Percentiles rank a stretch among this genome's conserved stretches.
phyloP scores from a whole-genome alignment of 2,113 vertebrate genomes.

The Odobenus rosmarus region DNA sequence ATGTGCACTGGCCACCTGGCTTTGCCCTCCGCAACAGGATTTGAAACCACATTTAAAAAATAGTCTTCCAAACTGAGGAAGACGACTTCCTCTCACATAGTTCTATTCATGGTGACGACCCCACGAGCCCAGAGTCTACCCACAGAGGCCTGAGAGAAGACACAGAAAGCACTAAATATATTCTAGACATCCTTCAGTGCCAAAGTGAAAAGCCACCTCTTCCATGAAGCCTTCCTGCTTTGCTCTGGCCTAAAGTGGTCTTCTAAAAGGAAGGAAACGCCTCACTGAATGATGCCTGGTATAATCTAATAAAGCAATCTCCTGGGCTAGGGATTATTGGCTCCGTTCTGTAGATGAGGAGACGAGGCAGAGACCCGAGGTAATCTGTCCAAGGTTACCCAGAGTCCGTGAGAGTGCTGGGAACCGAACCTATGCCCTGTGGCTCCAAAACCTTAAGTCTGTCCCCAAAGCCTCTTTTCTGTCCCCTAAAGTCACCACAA shows the following conservation, averaged over 20 bases:
- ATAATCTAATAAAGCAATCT: neutral
- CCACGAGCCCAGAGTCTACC: rapidly evolving
- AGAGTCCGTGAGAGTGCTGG: neutral
- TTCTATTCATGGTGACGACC: neutral
- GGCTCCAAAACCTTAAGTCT: neutral
- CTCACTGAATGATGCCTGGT: neutral
- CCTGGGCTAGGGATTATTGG: neutral
- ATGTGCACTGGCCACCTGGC: rapidly evolving
- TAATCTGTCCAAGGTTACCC: neutral
- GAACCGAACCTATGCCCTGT: neutral
- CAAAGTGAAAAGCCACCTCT: neutral
- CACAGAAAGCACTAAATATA: too few relatives aligned
- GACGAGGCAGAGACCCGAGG: neutral
- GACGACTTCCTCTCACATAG: neutral
- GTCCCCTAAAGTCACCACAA: neutral
- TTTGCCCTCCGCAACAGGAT: neutral
- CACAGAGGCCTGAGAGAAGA: neutral
- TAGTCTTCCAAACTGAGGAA: neutral
- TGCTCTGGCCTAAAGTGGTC: neutral
- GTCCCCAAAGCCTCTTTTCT: neutral
- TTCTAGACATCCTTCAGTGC: neutral
- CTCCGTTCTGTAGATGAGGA: neutral
- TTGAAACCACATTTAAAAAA: neutral
- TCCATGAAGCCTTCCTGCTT: neutral
- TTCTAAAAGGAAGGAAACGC: neutral